Evolutionary conservation across 2,797 vertebrate genomes (phyloP).

Genomic region (Pantherophis alleghaniensis): DNA sequence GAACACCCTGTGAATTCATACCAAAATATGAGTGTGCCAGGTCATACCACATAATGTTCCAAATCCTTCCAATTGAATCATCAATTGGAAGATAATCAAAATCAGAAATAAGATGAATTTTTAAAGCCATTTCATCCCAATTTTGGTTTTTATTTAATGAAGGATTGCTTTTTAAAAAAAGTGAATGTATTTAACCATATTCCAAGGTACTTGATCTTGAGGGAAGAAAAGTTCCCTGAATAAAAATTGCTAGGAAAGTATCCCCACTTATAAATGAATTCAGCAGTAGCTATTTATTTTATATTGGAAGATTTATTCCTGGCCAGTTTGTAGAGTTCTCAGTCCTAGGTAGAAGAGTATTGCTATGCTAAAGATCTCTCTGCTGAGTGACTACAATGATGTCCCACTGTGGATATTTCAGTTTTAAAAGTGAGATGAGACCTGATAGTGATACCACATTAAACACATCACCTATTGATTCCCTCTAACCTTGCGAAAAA

Average conservation of each 20-base stretch:
- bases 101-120: background rate
- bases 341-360: constrained; percentile 25
- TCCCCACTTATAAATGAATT: background rate
- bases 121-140: background rate
- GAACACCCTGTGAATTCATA: background rate
- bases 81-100: background rate
- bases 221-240: background rate
- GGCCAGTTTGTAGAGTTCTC: constrained; percentile 42
- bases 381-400: constrained; percentile 54
- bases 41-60: background rate
- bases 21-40: background rate
- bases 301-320: constrained; percentile 4
- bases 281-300: background rate
- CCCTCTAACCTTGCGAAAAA: constrained; percentile 75
- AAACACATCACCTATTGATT: constrained; percentile 80
- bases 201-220: constrained; percentile 6
- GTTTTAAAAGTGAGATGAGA: constrained; percentile 70
- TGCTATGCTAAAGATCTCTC: constrained; percentile 53
- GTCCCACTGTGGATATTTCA: constrained; percentile 67
- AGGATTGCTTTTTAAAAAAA: constrained; percentile 20
- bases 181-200: background rate
- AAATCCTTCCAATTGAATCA: background rate
- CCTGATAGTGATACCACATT: constrained; percentile 75
- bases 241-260: constrained; percentile 31
- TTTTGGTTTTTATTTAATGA: background rate